Conservation (phyloP, 2,797 vertebrate genomes). For the Petrocephalus sullivani region DNA sequence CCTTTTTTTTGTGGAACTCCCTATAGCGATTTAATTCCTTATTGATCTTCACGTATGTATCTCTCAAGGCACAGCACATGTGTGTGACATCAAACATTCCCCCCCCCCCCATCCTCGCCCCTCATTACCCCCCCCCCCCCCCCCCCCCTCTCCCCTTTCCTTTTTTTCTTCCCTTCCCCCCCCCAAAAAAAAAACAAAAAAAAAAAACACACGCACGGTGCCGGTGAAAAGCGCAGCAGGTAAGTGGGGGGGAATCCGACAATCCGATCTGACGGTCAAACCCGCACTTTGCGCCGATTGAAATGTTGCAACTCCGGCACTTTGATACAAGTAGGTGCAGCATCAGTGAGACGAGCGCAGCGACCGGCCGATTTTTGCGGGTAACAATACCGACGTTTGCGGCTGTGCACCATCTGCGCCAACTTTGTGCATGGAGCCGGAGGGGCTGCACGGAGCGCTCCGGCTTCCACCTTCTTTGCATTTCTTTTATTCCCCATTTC, state of each 20-base stretch:
- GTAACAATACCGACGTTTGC: conserved; percentile 49
- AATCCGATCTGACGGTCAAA: conserved; percentile 27
- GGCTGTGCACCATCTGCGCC: conserved; percentile 15
- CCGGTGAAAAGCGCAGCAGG: conserved; percentile 52
- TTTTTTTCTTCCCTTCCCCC: no score
- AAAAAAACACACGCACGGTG: conserved; percentile 37
- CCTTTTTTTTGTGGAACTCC: conserved; percentile 35
- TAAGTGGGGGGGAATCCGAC: conserved; percentile 46
- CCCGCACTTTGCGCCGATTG: conserved; percentile 26
- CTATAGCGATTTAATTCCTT: conserved; percentile 37
- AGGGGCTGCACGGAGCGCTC: background rate
- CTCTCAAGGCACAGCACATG: conserved; percentile 9
- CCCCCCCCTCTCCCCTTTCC: no score
- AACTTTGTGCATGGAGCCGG: conserved; percentile 27
- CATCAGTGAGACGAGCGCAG: conserved; percentile 32
- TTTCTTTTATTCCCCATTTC: background rate
- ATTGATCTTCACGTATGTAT: conserved; percentile 44
- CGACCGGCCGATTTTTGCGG: conserved; percentile 32
- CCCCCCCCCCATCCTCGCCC: background rate
- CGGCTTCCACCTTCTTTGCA: background rate
- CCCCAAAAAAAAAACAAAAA: conserved; percentile 25
- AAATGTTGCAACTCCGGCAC: conserved; percentile 29
- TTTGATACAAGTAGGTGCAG: conserved; percentile 43
- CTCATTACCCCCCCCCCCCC: no score
- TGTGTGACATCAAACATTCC: background rate